Evolutionary conservation across 2,113 vertebrate species (phyloP).

Genomic region (Cinclus mexicanus): DNA sequence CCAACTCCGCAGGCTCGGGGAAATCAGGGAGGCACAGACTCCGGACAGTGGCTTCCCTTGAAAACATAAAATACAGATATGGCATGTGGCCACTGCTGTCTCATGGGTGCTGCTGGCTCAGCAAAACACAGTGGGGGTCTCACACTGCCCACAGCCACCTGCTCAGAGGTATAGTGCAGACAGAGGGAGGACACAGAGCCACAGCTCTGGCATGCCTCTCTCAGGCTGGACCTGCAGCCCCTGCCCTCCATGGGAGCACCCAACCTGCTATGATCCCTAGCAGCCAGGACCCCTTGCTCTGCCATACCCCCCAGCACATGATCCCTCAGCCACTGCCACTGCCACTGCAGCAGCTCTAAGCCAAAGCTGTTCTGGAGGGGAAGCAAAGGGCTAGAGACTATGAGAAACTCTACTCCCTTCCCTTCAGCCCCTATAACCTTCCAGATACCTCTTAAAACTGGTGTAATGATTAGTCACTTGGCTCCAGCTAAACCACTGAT

Average conservation of each 20-base stretch:
- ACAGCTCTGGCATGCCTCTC: not conserved
- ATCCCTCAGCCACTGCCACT: not conserved
- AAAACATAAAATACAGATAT: not conserved
- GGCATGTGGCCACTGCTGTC: accelerated
- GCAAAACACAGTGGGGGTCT: not conserved
- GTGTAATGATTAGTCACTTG: not conserved
- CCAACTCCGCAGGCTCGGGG: slow-evolving; percentile 55
- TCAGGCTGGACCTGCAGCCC: not conserved
- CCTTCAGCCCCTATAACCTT: not conserved
- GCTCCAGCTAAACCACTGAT: not conserved
- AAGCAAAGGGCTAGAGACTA: not conserved
- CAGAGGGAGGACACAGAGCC: not conserved
- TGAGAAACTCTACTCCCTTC: not conserved
- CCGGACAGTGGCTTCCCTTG: slow-evolving; percentile 58
- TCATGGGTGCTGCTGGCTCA: not conserved
- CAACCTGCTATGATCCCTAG: not conserved
- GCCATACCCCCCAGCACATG: no score
- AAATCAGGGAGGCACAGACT: slow-evolving; percentile 68
- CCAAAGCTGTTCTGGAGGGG: not conserved
- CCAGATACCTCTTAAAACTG: not conserved
- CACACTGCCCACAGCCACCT: not conserved
- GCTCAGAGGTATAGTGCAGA: accelerated
- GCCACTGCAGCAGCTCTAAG: not conserved
- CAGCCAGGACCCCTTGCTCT: not conserved
- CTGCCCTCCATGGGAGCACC: accelerated